These are phyloP conservation scores for Clusia tigrina DNA, from an alignment of 2,888 invertebrate genomes.

Conservation along the genomic window DNA sequence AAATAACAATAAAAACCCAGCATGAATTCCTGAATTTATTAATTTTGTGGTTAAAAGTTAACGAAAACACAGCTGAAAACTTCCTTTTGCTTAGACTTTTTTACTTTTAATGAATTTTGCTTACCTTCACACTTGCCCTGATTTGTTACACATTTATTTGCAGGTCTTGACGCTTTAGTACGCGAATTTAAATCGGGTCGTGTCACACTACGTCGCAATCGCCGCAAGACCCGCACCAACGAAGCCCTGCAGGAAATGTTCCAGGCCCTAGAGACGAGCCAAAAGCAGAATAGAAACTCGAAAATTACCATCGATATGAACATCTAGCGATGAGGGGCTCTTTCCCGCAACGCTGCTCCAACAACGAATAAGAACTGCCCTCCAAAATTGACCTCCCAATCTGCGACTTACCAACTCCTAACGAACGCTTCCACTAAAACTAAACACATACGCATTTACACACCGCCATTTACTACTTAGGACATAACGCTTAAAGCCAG, in stretches of 20 bases:
- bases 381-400: neutral
- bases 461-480: no score
- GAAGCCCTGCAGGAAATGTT: constrained; percentile 64
- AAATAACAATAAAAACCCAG: no score
- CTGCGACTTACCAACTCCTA: neutral
- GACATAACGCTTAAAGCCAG: constrained; percentile 7
- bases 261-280: constrained; percentile 63
- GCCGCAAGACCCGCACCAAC: constrained; percentile 60
- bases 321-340: no score
- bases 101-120: constrained; percentile 6
- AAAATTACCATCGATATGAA: constrained; percentile 60
- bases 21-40: no score
- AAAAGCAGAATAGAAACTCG: constrained; percentile 62
- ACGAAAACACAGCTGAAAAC: no score
- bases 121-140: neutral
- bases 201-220: constrained; percentile 61
- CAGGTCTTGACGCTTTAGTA: constrained; percentile 65
- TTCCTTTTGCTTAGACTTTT: no score
- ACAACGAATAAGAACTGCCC: neutral
- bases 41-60: no score
- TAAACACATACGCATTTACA: neutral
- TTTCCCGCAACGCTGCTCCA: no score
- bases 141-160: constrained; percentile 25
- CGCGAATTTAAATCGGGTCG: constrained; percentile 62
- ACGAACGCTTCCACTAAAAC: neutral